Conservation (phyloP, 2,113 vertebrate genomes). For the Manacus vitellinus region DNA sequence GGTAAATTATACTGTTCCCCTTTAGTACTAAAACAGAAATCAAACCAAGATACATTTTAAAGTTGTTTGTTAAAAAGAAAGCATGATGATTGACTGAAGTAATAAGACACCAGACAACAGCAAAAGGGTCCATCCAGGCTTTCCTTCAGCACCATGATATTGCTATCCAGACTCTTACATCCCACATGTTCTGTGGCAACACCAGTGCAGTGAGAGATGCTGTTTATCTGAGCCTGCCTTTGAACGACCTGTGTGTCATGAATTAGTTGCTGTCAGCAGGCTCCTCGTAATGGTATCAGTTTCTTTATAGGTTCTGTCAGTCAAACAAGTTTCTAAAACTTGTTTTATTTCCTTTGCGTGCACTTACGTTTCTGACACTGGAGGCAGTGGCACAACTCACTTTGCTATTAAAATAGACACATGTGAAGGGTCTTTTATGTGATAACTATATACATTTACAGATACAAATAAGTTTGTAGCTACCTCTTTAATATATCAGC, state of each 20-base stretch:
- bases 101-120: conserved; percentile 79
- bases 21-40: conserved; percentile 80
- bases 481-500: conserved; percentile 21
- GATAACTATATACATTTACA: conserved; percentile 5
- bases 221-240: conserved; percentile 13
- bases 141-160: conserved; percentile 75
- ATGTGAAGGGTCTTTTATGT: neutral
- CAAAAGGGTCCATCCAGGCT: conserved; percentile 81
- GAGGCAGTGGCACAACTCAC: conserved; percentile 5
- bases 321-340: conserved; percentile 25
- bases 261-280: conserved; percentile 4
- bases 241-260: neutral
- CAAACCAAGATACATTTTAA: conserved; percentile 76
- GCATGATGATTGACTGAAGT: conserved; percentile 76
- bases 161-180: conserved; percentile 51
- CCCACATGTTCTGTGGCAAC: conserved; percentile 18
- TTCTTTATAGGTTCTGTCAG: neutral
- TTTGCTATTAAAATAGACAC: conserved; percentile 45
- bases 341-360: conserved; percentile 2
- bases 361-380: conserved; percentile 37
- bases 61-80: conserved; percentile 76
- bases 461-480: neutral
- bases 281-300: neutral
- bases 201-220: neutral
- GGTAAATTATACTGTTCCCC: conserved; percentile 79